Base-by-base conservation (phyloP, 2,797 vertebrate species). In the Acrossocheilus wenchowensis region DNA sequence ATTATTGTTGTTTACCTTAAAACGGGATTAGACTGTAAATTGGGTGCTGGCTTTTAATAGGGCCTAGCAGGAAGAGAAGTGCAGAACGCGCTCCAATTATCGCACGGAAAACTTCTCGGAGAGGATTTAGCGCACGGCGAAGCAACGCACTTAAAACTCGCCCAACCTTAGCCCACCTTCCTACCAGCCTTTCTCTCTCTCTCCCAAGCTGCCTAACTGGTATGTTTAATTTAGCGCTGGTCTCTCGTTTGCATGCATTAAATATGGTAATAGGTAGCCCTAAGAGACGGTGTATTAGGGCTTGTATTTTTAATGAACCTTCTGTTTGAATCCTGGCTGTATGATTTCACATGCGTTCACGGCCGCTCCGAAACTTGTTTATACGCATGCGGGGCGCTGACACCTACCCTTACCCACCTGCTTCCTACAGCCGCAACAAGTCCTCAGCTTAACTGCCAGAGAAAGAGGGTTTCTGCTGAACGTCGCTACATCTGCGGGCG, bases 191-290 rank as follows among this genome's bases (percentile, higher is more conserved):
- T 52, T 19, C 82, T 10, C 82, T 75, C 73, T 43, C 45, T 48
- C 68, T 34, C 75, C 39, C 45, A 83, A 69, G 69, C 43, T 26
- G 50, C 78, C 80, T 54, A 48, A 82, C 77, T 87, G 85, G 82
- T 87, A 85, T 89, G 87, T 90, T 90, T 90, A 90, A 92, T 91
- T 91, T 89, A 90, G 87, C 84, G 86, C 86, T 80, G 80, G 73
- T 86, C 88, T 87, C 83, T 79, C 83, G 78, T 86, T 86, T 78
- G 80, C 85, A 88, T 88, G 83, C 87, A 92, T 92, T 91, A 90
- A 90, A 90, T 88, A 92, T 92, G 89, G 85, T 91, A 92, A 92
- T 91, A 90, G 88, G 80, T 88, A 87, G 91, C 88, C 90, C 73
- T 85, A 78, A 91, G 91, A 90, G 90, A 90, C 85, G 68, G 88